Percentiles rank a stretch among this genome's conserved stretches.
These are phyloP conservation scores for Zophobas atratus DNA, from an alignment of 1,140 invertebrate genomes.

Conservation along the genomic window DNA sequence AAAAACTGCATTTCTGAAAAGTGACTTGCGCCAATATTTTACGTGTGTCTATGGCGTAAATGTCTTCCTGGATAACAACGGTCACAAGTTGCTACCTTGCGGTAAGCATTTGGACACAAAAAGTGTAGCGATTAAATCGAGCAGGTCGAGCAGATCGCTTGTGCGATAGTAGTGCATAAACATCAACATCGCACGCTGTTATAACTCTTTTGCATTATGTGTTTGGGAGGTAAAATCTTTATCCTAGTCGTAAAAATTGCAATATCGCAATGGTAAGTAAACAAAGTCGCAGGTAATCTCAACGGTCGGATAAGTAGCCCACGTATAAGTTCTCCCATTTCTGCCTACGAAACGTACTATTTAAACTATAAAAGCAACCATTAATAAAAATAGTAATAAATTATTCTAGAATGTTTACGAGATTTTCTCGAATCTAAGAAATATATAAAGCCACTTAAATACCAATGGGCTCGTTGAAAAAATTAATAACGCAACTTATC, in stretches of 20 bases:
- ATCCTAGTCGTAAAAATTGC: no score
- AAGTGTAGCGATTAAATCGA: no score
- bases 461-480: background rate
- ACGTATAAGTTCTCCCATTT: background rate
- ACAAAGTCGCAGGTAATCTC: background rate
- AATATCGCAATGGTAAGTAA: background rate
- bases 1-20: background rate
- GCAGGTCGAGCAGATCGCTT: no score
- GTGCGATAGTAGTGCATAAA: no score
- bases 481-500: constrained; percentile 33
- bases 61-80: background rate
- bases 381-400: constrained; percentile 32
- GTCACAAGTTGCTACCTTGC: background rate
- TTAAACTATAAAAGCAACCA: constrained; percentile 2
- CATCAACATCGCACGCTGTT: no score
- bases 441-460: background rate
- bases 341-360: background rate
- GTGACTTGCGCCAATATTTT: no score
- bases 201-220: no score
- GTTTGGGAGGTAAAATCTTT: no score
- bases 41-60: no score
- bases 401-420: constrained; percentile 6
- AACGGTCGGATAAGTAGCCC: background rate
- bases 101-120: no score
- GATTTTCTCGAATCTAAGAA: background rate